Evolutionary conservation across 2,888 invertebrate genomes (phyloP).

Genomic region (Brachynemurus nebulosus): DNA sequence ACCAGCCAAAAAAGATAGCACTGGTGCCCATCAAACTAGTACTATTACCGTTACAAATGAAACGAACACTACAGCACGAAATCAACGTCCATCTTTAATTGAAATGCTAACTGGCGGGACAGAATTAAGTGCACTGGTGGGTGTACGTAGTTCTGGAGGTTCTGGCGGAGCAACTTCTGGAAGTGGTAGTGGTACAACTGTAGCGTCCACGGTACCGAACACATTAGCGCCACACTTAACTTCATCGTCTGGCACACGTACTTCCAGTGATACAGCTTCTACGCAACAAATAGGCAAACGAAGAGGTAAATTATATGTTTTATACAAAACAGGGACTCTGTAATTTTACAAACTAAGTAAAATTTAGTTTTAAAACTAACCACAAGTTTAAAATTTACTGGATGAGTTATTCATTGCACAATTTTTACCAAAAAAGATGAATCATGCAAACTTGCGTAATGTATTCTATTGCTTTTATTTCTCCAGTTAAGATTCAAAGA

Average conservation of each 20-base stretch:
- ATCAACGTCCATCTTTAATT: constrained; percentile 52
- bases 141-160: neutral
- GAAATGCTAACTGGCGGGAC: constrained; percentile 45
- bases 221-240: constrained; percentile 27
- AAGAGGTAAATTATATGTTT: neutral
- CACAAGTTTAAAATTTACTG: too few relatives aligned
- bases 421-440: too few relatives aligned
- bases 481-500: too few relatives aligned
- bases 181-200: constrained; percentile 1
- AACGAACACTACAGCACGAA: constrained; percentile 24
- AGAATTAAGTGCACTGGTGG: constrained; percentile 5
- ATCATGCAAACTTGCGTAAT: too few relatives aligned
- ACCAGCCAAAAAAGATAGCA: constrained; percentile 25
- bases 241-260: constrained; percentile 27
- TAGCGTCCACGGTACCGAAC: constrained; percentile 25
- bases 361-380: too few relatives aligned
- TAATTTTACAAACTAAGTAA: too few relatives aligned
- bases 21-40: constrained; percentile 21
- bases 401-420: too few relatives aligned
- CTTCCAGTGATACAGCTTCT: constrained; percentile 31
- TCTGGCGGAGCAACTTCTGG: constrained; percentile 4
- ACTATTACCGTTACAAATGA: constrained; percentile 26
- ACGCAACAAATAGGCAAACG: constrained; percentile 23
- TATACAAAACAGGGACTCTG: too few relatives aligned
- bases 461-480: too few relatives aligned